phyloP scores from a whole-genome alignment of 2,888 invertebrate genomes.

The Sphaerophoria taeniata region DNA sequence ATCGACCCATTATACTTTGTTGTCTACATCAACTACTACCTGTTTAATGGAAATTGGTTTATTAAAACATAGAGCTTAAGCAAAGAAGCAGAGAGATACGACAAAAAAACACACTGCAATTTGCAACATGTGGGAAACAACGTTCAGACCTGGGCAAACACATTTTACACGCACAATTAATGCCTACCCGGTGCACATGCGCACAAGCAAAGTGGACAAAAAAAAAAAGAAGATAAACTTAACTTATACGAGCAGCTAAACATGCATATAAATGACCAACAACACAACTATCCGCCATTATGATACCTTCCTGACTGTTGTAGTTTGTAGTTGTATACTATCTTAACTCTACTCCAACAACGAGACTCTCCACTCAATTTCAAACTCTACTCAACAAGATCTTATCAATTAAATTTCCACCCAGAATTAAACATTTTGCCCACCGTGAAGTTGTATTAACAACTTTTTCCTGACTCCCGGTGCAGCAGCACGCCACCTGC shows the following conservation, averaged over 20 bases:
- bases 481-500: constrained; percentile 62
- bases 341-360: constrained; percentile 26
- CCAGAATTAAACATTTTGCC: constrained; percentile 73
- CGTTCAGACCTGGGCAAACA: constrained; percentile 54
- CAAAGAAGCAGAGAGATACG: background rate
- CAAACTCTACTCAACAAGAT: constrained; percentile 68
- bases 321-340: too few relatives aligned
- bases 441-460: constrained; percentile 73
- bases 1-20: constrained; percentile 63
- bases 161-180: constrained; percentile 71
- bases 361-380: constrained; percentile 33
- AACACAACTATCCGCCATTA: constrained; percentile 52
- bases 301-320: constrained; percentile 62
- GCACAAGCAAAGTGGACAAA: constrained; percentile 15
- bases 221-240: background rate
- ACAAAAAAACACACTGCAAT: constrained; percentile 31
- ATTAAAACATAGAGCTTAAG: constrained; percentile 26
- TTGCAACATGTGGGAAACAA: constrained; percentile 52
- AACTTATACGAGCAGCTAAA: background rate
- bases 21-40: constrained; percentile 68
- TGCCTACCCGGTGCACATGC: constrained; percentile 61
- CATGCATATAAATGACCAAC: constrained; percentile 18
- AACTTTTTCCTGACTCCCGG: constrained; percentile 70
- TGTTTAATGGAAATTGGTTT: constrained; percentile 70
- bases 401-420: constrained; percentile 74